Percentiles rank a stretch among this genome's conserved stretches.
Evolutionary conservation across 2,888 invertebrate species (phyloP).

Genomic region (Limulus polyphemus): DNA sequence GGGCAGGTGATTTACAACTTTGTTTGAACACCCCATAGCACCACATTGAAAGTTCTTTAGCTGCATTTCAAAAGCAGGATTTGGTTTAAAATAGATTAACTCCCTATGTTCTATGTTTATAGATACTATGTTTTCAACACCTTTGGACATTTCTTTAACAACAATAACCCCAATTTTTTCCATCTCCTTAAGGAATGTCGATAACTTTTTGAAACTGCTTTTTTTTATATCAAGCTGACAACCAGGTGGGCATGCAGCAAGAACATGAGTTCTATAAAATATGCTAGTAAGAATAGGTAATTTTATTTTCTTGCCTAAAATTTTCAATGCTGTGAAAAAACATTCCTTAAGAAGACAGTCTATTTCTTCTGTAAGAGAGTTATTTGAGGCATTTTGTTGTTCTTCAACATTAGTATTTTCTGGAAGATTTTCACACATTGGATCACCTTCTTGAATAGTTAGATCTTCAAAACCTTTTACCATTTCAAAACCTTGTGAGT

Average conservation of each 20-base stretch:
- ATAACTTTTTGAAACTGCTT: constrained; percentile 73
- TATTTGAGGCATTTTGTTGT: neutral
- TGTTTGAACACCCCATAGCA: constrained; percentile 1
- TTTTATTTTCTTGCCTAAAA: constrained; percentile 52
- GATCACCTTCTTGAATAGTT: constrained; percentile 4
- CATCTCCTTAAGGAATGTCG: constrained; percentile 70
- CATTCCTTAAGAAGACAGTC: constrained; percentile 61
- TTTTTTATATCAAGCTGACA: constrained; percentile 65
- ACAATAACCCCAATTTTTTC: constrained; percentile 45
- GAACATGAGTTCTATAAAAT: constrained; percentile 59
- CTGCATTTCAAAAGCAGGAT: constrained; percentile 11
- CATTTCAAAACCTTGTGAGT: constrained; percentile 13
- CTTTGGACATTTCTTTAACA: constrained; percentile 48
- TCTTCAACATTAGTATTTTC: constrained; percentile 4
- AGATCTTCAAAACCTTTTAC: constrained; percentile 5
- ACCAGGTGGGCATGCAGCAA: constrained; percentile 37
- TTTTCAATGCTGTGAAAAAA: constrained; percentile 64
- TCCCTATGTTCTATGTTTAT: constrained; percentile 42
- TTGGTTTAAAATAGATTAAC: constrained; percentile 28
- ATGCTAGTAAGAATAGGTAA: constrained; percentile 69
- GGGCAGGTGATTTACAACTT: constrained; percentile 40
- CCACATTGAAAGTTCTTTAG: constrained; percentile 8
- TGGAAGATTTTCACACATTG: constrained; percentile 6
- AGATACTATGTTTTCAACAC: constrained; percentile 62
- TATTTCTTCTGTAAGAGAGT: constrained; percentile 41